A percentile compares a stretch with the other conserved stretches of the same genome.
Conservation (phyloP, 1,140 invertebrate genomes). For the Lasaia peninsularis region DNA sequence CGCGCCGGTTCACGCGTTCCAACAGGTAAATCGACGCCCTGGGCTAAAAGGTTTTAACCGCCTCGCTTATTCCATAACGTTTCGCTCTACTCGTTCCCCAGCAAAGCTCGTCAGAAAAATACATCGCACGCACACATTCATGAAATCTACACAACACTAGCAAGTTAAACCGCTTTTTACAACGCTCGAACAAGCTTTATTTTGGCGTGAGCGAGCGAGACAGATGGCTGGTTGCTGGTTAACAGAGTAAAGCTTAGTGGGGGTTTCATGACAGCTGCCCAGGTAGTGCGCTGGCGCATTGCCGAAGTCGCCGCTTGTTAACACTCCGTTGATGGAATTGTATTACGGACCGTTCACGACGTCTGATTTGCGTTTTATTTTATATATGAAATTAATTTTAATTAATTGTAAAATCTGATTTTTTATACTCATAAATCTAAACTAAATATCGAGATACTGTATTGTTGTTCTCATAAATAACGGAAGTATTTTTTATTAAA, state of each 20-base stretch:
- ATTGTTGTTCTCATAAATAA: no score
- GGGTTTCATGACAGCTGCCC: conserved; percentile 67
- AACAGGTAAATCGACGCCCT: conserved; percentile 64
- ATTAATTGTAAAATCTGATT: neutral
- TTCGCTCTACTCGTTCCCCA: conserved; percentile 44
- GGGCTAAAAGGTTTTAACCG: conserved; percentile 51
- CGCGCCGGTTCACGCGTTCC: conserved; percentile 73
- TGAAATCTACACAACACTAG: conserved; percentile 42
- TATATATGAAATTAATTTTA: conserved; percentile 3
- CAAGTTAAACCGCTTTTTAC: conserved; percentile 72
- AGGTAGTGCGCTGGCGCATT: conserved; percentile 63
- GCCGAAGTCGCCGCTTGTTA: conserved; percentile 65
- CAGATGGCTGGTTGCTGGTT: conserved; percentile 47
- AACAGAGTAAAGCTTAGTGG: conserved; percentile 49
- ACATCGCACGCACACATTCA: conserved; percentile 56
- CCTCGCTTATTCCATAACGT: conserved; percentile 35
- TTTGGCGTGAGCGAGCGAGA: conserved; percentile 52
- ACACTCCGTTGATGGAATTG: conserved; percentile 60
- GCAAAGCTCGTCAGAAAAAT: conserved; percentile 60
- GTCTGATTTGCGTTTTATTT: conserved; percentile 36
- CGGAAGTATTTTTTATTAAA: no score
- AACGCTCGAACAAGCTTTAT: conserved; percentile 54
- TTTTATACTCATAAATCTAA: no score
- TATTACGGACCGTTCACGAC: conserved; percentile 52
- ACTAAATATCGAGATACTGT: no score